phyloP scores from a whole-genome alignment of 2,888 invertebrate species.

The Sminthurides aquaticus region DNA sequence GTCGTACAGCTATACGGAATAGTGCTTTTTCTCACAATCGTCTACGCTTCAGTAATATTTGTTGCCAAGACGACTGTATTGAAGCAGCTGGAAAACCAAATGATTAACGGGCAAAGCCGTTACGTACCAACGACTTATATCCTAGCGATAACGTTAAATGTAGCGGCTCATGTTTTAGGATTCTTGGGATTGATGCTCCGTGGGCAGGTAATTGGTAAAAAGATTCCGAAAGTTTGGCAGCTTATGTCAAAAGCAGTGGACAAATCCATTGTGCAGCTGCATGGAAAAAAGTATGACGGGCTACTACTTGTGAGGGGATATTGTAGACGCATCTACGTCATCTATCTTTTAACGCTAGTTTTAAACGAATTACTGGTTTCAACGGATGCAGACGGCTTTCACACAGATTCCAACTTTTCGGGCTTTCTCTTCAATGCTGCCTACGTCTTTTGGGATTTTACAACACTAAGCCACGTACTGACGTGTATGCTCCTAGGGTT shows the following conservation, averaged over 20 bases:
- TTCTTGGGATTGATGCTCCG: slow-evolving; percentile 29
- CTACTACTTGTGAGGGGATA: not conserved
- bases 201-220: slow-evolving; percentile 28
- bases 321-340: not conserved
- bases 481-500: slow-evolving; percentile 28
- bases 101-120: not conserved
- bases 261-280: slow-evolving; percentile 27
- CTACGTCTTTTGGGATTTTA: slow-evolving; percentile 27
- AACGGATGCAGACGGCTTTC: not conserved
- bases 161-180: slow-evolving; percentile 27
- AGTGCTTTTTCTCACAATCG: slow-evolving; percentile 23
- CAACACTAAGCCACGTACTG: slow-evolving; percentile 28
- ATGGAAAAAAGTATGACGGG: slow-evolving; percentile 23
- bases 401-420: not conserved
- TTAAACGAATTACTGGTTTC: not conserved
- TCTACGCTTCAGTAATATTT: slow-evolving; percentile 26
- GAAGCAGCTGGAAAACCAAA: not conserved
- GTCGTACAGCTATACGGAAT: slow-evolving; percentile 31
- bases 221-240: slow-evolving; percentile 29
- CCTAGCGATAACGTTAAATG: slow-evolving; percentile 21
- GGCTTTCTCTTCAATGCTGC: slow-evolving; percentile 6
- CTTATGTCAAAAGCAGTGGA: slow-evolving; percentile 30
- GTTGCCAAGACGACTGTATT: slow-evolving; percentile 9
- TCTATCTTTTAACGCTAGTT: not conserved
- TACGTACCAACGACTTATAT: slow-evolving; percentile 14